A percentile compares a stretch with the other conserved stretches of the same genome.
phyloP scores from a whole-genome alignment of 2,888 invertebrate species.

The Agrochola litura region DNA sequence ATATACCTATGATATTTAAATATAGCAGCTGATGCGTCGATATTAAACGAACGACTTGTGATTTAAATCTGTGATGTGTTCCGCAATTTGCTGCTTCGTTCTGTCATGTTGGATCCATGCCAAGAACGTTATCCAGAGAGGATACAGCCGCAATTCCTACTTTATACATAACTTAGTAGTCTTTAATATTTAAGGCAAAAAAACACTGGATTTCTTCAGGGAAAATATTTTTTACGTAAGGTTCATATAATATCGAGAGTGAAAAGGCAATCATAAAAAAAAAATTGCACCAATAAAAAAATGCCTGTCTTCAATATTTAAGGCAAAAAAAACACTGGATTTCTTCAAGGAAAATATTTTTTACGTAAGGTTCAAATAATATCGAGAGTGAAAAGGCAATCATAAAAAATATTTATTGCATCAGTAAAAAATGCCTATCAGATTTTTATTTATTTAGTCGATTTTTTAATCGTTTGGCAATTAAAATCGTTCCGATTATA shows the following conservation, averaged over 20 bases:
- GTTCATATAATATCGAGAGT: neutral
- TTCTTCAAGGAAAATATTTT: neutral
- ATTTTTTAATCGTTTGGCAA: constrained; percentile 37
- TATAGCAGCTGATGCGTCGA: constrained; percentile 1
- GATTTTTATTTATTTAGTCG: constrained; percentile 13
- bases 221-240: neutral
- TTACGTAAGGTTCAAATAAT: neutral
- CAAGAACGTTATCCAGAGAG: constrained; percentile 18
- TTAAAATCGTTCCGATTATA: constrained; percentile 34
- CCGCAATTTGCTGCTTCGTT: constrained; percentile 14
- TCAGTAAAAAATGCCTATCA: neutral
- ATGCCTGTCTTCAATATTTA: too few species aligned
- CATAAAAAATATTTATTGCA: neutral
- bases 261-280: constrained; percentile 1
- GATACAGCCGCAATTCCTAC: neutral
- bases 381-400: neutral
- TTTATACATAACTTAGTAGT: constrained; percentile 28
- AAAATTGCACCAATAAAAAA: constrained; percentile 4
- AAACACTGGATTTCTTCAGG: neutral
- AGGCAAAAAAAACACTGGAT: neutral
- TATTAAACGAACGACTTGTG: constrained; percentile 16
- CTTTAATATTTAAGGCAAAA: neutral
- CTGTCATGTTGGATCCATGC: constrained; percentile 36
- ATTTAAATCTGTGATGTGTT: constrained; percentile 24
- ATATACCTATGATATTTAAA: neutral